Percentiles rank a stretch among this genome's conserved stretches.
Evolutionary conservation across 1,140 invertebrate genomes (phyloP).

Genomic region (Drosophila nannoptera): DNA sequence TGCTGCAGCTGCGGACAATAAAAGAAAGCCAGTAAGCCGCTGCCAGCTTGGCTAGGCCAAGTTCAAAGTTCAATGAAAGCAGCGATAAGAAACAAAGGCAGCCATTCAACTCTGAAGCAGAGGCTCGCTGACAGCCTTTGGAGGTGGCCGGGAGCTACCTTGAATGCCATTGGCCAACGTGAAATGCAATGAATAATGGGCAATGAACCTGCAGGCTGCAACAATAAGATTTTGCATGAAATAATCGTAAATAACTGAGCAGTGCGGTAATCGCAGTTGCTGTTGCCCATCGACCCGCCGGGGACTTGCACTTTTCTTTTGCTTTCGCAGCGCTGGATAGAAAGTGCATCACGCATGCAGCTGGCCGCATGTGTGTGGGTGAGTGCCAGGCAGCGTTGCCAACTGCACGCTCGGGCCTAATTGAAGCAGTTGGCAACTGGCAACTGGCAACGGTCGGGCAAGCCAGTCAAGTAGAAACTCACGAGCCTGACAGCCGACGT

Average conservation of each 20-base stretch:
- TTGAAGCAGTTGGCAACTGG: constrained; percentile 32
- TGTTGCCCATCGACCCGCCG: constrained; percentile 39
- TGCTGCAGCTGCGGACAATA: constrained; percentile 31
- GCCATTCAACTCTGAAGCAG: constrained; percentile 24
- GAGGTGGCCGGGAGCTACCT: not conserved
- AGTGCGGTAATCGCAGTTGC: constrained; percentile 40
- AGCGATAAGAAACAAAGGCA: constrained; percentile 28
- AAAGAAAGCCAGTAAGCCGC: constrained; percentile 60
- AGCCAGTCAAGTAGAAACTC: constrained; percentile 21
- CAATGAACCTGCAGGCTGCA: constrained; percentile 65
- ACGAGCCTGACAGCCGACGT: constrained; percentile 42
- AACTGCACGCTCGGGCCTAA: constrained; percentile 26
- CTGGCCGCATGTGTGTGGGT: constrained; percentile 1
- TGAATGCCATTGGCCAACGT: constrained; percentile 25
- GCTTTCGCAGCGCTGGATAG: constrained; percentile 36
- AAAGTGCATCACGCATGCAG: constrained; percentile 52
- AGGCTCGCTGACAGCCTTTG: constrained; percentile 49
- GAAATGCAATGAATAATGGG: constrained; percentile 42
- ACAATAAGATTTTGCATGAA: constrained; percentile 57
- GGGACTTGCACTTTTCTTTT: constrained; percentile 58
- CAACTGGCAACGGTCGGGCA: constrained; percentile 13
- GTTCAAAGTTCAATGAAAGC: constrained; percentile 70
- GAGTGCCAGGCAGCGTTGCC: constrained; percentile 12
- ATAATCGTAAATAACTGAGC: constrained; percentile 71
- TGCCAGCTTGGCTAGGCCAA: constrained; percentile 48